phyloP scores from a whole-genome alignment of 2,888 invertebrate genomes.

The Chymomyza procnemis region DNA sequence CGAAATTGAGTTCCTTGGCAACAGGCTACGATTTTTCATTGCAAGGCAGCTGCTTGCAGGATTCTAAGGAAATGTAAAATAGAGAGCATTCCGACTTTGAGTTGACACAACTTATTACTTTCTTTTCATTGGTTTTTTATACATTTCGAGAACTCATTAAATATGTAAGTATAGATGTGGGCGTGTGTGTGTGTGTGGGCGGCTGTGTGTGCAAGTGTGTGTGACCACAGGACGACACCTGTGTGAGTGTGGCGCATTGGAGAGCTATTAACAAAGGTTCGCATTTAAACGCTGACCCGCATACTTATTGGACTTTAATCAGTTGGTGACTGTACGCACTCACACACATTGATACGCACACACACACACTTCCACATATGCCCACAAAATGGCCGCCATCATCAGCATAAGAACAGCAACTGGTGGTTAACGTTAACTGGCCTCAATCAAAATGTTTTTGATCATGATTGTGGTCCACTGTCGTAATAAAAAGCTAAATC shows the following conservation, averaged over 20 bases:
- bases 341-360: neutral
- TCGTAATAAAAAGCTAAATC: neutral
- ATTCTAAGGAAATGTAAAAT: too few species aligned
- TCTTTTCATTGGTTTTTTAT: slow-evolving; percentile 7
- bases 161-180: neutral
- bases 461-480: neutral
- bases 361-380: neutral
- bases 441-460: slow-evolving; percentile 1
- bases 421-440: neutral
- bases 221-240: slow-evolving; percentile 1
- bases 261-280: slow-evolving; percentile 61
- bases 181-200: slow-evolving; percentile 6
- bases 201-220: neutral
- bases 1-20: too few species aligned
- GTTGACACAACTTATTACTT: too few species aligned
- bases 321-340: slow-evolving; percentile 49
- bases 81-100: neutral
- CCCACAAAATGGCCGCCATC: neutral
- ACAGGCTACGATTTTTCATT: too few species aligned
- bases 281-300: slow-evolving; percentile 26
- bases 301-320: slow-evolving; percentile 70
- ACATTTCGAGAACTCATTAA: slow-evolving; percentile 27
- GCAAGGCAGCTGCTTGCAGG: too few species aligned
- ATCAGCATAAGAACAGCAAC: neutral
- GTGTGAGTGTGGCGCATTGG: slow-evolving; percentile 45